Evolutionary conservation across 2,113 vertebrate genomes (phyloP), one percentile per base, ranked within the genome.

Genomic region (Emydocephalus ijimae): DNA sequence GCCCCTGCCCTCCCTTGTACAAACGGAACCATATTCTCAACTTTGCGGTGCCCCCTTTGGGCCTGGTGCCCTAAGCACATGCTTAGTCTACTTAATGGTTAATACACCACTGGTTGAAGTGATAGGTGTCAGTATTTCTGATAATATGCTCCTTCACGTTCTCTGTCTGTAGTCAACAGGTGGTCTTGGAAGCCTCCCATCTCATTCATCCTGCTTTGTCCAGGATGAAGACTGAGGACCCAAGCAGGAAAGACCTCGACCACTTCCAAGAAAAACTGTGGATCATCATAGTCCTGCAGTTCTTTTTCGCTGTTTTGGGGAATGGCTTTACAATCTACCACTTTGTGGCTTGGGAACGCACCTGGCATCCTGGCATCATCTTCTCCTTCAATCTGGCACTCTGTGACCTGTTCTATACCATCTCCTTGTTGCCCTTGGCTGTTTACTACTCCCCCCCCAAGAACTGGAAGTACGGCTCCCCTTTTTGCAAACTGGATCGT

Each of bases 311-410:
- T 0, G 0, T 96, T 1, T 43, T 21, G 0, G 96, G 96, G 0
- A 98, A 97, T 0, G 48, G 94, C 26, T 8, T 96, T 2, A 96
- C 96, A 43, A 61, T 97, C 10, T 96, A 93, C 92, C 85, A 90
- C 2, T 93, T 97, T 0, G 0, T 56, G 9, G n/a, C 24, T 0
- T 29, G 0, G 0, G 89, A 95, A 39, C 96, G 95, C 9, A 94
- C 96, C 39, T 98, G 98, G 98, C 98, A 98, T 95, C 95, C 97
- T 0, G 97, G 98, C 0, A 96, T 98, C 2, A 94, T 98, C 87
- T 98, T 98, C 93, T 97, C 98, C 0, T 98, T 96, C 85, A 98
- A 98, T 96, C 94, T 99, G 93, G 98, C 97, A 0, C 23, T 98
- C 96, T 98, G 98, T 1, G 98, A 98, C 95, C 94, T 98, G 55